phyloP scores from a whole-genome alignment of 2,797 vertebrate genomes.

The Hoplostethus atlanticus region DNA sequence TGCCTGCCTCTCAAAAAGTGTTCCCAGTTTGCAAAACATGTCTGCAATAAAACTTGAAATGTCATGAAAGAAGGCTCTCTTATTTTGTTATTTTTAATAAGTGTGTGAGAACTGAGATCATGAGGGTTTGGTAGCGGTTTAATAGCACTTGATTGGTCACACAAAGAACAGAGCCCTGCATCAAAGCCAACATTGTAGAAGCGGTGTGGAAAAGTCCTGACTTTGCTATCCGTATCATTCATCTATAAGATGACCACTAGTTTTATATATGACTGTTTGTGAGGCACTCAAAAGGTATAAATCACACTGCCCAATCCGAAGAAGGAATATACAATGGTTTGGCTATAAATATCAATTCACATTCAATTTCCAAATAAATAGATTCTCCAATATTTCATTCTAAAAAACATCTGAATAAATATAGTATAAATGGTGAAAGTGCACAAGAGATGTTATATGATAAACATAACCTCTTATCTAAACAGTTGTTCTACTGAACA shows the following conservation, averaged over 20 bases:
- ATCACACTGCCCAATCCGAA: neutral
- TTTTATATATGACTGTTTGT: neutral
- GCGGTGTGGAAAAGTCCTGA: neutral
- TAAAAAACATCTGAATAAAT: neutral
- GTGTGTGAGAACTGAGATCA: neutral
- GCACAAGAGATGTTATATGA: neutral
- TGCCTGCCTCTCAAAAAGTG: slow-evolving; percentile 30
- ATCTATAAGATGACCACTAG: slow-evolving; percentile 2
- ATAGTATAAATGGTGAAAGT: neutral
- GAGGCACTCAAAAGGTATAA: neutral
- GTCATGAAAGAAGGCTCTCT: neutral
- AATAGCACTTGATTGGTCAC: slow-evolving; percentile 24
- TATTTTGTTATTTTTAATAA: neutral
- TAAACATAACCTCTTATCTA: neutral
- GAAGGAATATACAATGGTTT: neutral
- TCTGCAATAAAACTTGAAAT: slow-evolving; percentile 48
- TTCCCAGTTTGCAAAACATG: slow-evolving; percentile 29
- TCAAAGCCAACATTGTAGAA: neutral
- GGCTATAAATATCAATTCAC: slow-evolving; percentile 16
- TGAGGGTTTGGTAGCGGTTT: slow-evolving; percentile 24
- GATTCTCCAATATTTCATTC: neutral
- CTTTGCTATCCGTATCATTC: neutral
- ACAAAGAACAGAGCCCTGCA: neutral
- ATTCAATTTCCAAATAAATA: slow-evolving; percentile 26
- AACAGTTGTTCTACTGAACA: no score